Percentiles rank a stretch among this genome's conserved stretches.
Conservation (phyloP, 23 tunicate species). For the Trididemnum nubilum region DNA sequence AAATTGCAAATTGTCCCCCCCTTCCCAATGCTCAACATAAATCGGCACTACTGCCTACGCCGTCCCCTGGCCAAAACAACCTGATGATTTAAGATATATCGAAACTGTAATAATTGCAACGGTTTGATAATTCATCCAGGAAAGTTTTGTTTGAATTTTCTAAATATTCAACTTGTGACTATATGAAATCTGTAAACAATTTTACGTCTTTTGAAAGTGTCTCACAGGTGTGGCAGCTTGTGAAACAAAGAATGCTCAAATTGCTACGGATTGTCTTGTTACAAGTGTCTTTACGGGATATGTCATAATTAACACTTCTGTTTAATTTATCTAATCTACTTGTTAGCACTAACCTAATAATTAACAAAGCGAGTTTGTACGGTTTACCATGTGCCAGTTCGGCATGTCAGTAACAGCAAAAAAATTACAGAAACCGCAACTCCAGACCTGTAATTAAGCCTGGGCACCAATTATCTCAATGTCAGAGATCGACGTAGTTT, state of each 20-base stretch:
- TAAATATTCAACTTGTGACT: too few relatives aligned
- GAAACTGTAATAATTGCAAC: too few relatives aligned
- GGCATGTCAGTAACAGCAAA: not conserved
- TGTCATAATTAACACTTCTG: not conserved
- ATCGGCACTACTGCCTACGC: too few relatives aligned
- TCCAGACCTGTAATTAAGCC: not conserved
- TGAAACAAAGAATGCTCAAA: not conserved
- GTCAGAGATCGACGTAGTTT: not conserved
- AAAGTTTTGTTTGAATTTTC: too few relatives aligned
- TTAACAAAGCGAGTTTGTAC: not conserved
- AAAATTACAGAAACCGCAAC: not conserved
- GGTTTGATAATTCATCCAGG: too few relatives aligned
- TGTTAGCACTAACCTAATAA: not conserved
- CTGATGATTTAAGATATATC: too few relatives aligned
- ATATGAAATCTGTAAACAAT: too few relatives aligned
- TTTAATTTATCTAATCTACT: not conserved
- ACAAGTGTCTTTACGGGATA: not conserved
- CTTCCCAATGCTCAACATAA: too few relatives aligned
- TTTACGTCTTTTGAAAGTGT: too few relatives aligned
- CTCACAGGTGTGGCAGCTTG: not conserved
- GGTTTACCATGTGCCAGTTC: not conserved
- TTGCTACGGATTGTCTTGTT: not conserved
- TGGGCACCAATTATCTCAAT: not conserved
- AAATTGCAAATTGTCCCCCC: too few relatives aligned
- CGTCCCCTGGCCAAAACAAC: too few relatives aligned